Conservation (phyloP, 2,113 vertebrate species). For the Eclectus roratus region DNA sequence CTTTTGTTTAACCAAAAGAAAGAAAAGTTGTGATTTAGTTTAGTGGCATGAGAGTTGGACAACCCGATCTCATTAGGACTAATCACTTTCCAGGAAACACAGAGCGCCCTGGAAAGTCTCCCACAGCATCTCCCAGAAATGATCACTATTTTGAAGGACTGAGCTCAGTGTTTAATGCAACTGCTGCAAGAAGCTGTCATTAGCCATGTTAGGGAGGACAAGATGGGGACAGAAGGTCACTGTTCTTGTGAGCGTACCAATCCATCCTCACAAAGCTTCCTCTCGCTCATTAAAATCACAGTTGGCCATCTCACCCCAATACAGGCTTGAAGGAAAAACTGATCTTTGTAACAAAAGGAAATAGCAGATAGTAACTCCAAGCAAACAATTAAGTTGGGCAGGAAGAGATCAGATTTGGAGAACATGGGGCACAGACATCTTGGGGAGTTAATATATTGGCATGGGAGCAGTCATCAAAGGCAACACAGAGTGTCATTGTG, state of each 20-base stretch:
- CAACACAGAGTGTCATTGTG: slow-evolving; percentile 50
- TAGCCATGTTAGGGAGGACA: background rate
- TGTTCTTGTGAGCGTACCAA: background rate
- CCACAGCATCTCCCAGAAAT: slow-evolving; percentile 18
- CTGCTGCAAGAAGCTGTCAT: slow-evolving; percentile 8
- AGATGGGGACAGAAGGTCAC: background rate
- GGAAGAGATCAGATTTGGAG: background rate
- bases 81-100: background rate
- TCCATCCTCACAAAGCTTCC: background rate
- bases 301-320: background rate
- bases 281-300: background rate
- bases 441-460: background rate
- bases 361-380: background rate
- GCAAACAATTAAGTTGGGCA: background rate
- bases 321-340: background rate
- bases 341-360: background rate
- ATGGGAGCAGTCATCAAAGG: background rate
- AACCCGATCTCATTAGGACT: background rate
- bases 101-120: background rate
- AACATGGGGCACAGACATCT: background rate
- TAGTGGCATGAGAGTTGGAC: background rate
- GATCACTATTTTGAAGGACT: slow-evolving; percentile 4
- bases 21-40: slow-evolving; percentile 33
- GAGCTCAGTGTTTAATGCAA: background rate
- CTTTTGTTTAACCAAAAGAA: background rate